Percentiles rank a stretch among this genome's conserved stretches.
These are phyloP conservation scores for Epinotia demarniana DNA, from an alignment of 2,888 invertebrate genomes.

Conservation along the genomic window DNA sequence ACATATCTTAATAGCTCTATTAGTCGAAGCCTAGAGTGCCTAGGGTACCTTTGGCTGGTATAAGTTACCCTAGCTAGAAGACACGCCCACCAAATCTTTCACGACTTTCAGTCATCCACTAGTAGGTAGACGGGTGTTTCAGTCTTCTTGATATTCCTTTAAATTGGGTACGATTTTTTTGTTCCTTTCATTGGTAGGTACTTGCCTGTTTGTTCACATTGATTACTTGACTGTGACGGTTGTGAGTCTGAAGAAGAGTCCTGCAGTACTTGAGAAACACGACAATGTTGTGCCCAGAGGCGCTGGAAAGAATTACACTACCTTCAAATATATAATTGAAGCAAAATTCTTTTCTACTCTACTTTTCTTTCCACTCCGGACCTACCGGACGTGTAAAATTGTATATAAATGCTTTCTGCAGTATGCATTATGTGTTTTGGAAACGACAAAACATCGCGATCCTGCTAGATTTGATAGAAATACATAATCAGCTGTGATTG, in stretches of 20 bases:
- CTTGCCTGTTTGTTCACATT: constrained; percentile 72
- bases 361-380: neutral
- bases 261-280: constrained; percentile 75
- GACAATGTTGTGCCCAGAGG: constrained; percentile 79
- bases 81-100: too few relatives aligned
- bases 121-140: too few relatives aligned
- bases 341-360: neutral
- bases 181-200: neutral
- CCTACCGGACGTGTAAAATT: neutral
- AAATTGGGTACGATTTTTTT: neutral
- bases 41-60: too few relatives aligned
- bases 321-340: neutral
- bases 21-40: too few relatives aligned
- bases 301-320: constrained; percentile 65
- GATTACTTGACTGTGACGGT: constrained; percentile 63
- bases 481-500: constrained; percentile 22
- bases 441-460: neutral
- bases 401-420: neutral
- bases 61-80: too few relatives aligned
- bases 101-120: too few relatives aligned
- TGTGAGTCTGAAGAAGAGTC: constrained; percentile 69
- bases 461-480: neutral
- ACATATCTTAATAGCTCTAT: too few relatives aligned
- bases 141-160: neutral
- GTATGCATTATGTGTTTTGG: neutral